These are phyloP conservation scores for Bombycilla garrulus DNA, from an alignment of 2,113 vertebrate species.

Conservation along the genomic window DNA sequence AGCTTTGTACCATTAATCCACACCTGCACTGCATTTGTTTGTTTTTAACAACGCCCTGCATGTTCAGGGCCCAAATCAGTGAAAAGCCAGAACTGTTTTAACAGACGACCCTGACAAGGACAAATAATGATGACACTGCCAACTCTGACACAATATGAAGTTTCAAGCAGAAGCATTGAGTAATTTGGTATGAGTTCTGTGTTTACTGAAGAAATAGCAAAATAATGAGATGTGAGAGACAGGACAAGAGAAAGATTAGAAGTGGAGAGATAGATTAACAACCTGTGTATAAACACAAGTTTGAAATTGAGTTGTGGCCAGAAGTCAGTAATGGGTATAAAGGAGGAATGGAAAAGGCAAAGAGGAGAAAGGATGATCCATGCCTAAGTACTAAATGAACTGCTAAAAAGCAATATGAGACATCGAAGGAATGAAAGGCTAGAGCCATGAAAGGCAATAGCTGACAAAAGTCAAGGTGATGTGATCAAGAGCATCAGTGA, in stretches of 20 bases:
- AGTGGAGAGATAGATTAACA: neutral
- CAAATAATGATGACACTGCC: neutral
- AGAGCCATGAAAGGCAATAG: neutral
- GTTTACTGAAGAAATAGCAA: constrained; percentile 5
- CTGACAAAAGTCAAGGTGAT: neutral
- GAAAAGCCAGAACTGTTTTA: neutral
- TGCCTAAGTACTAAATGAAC: neutral
- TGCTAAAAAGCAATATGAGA: neutral
- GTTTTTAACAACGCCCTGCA: neutral
- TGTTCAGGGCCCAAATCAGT: neutral
- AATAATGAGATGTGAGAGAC: neutral
- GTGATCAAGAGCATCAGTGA: neutral
- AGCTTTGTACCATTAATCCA: neutral
- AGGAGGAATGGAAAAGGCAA: neutral
- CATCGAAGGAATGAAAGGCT: neutral
- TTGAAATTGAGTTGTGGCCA: neutral
- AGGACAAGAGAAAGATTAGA: neutral
- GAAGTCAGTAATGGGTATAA: neutral
- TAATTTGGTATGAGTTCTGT: neutral
- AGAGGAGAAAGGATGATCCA: neutral
- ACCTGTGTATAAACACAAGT: neutral
- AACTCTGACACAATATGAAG: neutral
- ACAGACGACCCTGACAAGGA: neutral
- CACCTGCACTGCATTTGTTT: neutral
- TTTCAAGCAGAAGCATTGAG: neutral